A percentile compares a stretch with the other conserved stretches of the same genome.
Conservation (phyloP, 1,140 invertebrate species). For the Acromyrmex charruanus region DNA sequence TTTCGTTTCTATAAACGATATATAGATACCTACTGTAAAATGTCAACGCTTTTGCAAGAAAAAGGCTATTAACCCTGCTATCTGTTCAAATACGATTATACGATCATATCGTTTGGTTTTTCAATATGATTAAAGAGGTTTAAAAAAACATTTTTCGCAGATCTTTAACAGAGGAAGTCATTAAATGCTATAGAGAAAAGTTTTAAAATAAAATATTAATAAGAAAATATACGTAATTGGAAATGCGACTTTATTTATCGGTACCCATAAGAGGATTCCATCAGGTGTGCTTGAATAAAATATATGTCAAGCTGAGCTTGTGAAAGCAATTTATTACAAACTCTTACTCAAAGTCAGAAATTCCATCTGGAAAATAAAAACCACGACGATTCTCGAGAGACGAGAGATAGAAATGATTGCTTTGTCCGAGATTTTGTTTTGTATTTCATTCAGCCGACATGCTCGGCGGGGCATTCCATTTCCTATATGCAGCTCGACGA, state of each 20-base stretch:
- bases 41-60: neutral
- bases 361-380: slow-evolving; percentile 10
- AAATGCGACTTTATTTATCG: neutral
- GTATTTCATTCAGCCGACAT: slow-evolving; percentile 55
- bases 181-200: no score
- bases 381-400: neutral
- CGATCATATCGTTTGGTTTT: no score
- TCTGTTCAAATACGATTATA: no score
- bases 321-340: neutral
- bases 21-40: neutral
- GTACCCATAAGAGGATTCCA: slow-evolving; percentile 3
- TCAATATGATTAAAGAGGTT: no score
- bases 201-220: no score
- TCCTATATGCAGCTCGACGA: slow-evolving; percentile 62
- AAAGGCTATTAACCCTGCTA: neutral
- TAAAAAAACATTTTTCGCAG: no score
- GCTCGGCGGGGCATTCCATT: slow-evolving; percentile 62
- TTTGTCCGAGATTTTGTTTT: slow-evolving; percentile 26
- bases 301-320: neutral
- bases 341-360: neutral
- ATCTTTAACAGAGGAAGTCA: no score
- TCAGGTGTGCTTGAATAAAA: slow-evolving; percentile 1
- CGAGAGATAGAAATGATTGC: neutral
- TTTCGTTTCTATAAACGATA: neutral
- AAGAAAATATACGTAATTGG: neutral